phyloP scores from a whole-genome alignment of 2,888 invertebrate species.

The Fragum fragum region DNA sequence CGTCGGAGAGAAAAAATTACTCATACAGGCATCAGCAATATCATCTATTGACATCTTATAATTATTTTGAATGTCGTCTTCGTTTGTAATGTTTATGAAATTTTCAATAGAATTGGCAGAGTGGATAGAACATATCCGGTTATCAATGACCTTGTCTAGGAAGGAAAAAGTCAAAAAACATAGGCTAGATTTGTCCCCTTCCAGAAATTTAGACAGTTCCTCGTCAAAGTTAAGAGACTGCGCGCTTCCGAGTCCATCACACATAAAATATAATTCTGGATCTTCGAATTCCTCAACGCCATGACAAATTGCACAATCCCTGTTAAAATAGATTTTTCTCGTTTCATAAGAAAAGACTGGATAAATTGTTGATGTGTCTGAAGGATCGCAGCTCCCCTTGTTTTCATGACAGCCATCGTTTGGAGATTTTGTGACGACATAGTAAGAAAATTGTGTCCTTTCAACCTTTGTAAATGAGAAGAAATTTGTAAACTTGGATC shows the following conservation, averaged over 20 bases:
- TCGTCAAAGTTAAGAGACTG: neutral
- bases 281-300: neutral
- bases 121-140: neutral
- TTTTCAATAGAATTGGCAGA: neutral
- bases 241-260: neutral
- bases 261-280: neutral
- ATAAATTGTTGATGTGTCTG: neutral
- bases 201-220: slow-evolving; percentile 1
- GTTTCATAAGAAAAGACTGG: neutral
- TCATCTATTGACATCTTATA: slow-evolving; percentile 2
- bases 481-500: neutral
- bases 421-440: neutral
- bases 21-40: neutral
- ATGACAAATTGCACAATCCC: slow-evolving; percentile 6
- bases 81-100: neutral
- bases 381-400: neutral
- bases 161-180: neutral
- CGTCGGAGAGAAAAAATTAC: neutral
- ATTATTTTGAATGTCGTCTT: neutral
- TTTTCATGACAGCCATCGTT: neutral
- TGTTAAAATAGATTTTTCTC: slow-evolving; percentile 1
- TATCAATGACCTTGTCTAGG: neutral
- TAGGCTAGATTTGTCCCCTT: neutral
- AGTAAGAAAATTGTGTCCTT: neutral
- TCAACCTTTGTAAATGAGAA: neutral